These are phyloP conservation scores for Syngnathus acus DNA, from an alignment of 2,797 vertebrate species.

Conservation along the genomic window DNA sequence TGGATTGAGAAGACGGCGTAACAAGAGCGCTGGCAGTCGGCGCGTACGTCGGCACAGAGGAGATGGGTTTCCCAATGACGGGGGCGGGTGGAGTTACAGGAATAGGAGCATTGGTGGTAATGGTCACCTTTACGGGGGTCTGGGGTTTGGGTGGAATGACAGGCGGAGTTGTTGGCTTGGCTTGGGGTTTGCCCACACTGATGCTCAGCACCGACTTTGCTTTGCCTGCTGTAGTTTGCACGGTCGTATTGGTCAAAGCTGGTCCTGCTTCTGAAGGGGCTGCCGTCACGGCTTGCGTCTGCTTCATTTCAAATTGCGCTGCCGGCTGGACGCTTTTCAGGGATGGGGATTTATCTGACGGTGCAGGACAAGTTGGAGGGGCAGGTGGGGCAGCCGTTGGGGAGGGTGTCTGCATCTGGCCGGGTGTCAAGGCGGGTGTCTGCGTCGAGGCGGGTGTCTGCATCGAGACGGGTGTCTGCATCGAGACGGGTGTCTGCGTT, in stretches of 20 bases:
- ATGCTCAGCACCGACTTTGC: slow-evolving; percentile 69
- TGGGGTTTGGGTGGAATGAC: slow-evolving; percentile 69
- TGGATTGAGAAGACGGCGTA: slow-evolving; percentile 39
- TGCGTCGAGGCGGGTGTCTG: too few relatives aligned
- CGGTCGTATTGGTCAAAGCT: slow-evolving; percentile 45
- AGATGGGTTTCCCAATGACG: slow-evolving; percentile 73
- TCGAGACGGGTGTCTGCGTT: slow-evolving; percentile 15
- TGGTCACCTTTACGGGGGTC: slow-evolving; percentile 49
- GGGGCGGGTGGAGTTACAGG: slow-evolving; percentile 45
- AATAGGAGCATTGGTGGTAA: slow-evolving; percentile 46
- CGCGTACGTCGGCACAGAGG: slow-evolving; percentile 70
- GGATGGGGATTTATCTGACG: slow-evolving; percentile 28
- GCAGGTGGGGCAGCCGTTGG: slow-evolving; percentile 4
- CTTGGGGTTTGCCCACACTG: slow-evolving; percentile 62
- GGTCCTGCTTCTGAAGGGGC: slow-evolving; percentile 22
- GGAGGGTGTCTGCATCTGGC: too few relatives aligned
- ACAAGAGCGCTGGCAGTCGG: slow-evolving; percentile 41
- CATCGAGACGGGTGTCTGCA: slow-evolving; percentile 8
- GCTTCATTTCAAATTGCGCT: background rate
- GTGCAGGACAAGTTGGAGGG: slow-evolving; percentile 17
- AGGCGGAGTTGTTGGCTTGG: slow-evolving; percentile 55
- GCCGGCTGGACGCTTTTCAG: slow-evolving; percentile 12
- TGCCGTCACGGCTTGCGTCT: slow-evolving; percentile 9
- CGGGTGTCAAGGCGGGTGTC: too few relatives aligned
- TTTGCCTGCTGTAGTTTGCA: slow-evolving; percentile 49